Base-by-base conservation (phyloP, 2,113 vertebrate species). In the Zapus hudsonius region DNA sequence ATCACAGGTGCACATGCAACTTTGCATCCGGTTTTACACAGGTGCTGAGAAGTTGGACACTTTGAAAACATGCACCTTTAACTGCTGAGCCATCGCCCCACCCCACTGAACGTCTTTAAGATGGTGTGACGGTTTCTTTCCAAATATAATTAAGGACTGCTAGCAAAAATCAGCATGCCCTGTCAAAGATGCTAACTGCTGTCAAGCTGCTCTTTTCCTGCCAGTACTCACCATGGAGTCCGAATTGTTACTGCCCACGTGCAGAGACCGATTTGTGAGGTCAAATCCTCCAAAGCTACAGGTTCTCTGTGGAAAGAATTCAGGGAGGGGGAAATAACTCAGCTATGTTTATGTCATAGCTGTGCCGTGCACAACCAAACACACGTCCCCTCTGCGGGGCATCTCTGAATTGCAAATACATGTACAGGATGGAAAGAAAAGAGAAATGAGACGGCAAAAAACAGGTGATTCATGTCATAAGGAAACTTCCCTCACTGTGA, bases 201-300 rank as follows among this genome's bases (percentile, higher is more conserved):
- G 10, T 19, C 61, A 36, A 67, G 12, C 52, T 10, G 17, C 1
- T 7, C 33, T 79, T 80, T 78, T 83, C 89, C 67, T 27, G 61
- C 16, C 5, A 76, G 29, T 59, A 98, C 99, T 99, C 96, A 99
- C 99, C 90, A 98, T 96, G 42, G 98, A 97, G 72, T 99, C 99
- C 3, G 98, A 97, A 91, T 96, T 96, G 2, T 96, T 96, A 89
- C 98, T 99, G 98, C 99, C 98, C 94, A 99, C 98, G 94, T 99
- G 99, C 94, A 99, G 98, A 8, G 99, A 98, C 29, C 99, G 99
- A 97, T 99, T 99, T 69, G 99, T 98, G 98, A 99, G 96, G 98
- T 99, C 99, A 89, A 99, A 99, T 76, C 99, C 99, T 95, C 99
- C 99, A 79, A 99, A 99, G 97, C 99, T 99, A 97, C 99, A 99